Base-by-base conservation (phyloP, 2,888 invertebrate species). In the Andricus quercusramuli region DNA sequence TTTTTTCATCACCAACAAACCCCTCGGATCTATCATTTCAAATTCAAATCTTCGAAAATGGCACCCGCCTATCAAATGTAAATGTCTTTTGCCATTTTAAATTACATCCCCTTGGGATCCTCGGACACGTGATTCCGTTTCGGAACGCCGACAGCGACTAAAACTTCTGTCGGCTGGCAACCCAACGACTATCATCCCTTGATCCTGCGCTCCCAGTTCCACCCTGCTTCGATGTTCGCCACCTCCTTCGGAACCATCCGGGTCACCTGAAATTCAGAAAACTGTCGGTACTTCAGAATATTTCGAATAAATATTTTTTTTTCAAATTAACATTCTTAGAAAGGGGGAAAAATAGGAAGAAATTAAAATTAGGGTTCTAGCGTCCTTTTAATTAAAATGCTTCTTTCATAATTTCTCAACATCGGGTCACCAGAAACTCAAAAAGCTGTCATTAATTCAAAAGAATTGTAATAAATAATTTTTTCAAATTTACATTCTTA, bases 91-190 rank as follows among this genome's bases (percentile, higher is more conserved):
- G 84, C 86, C 91, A 90, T 91, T 82, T 85, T 90, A 80, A 82
- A 83, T 83, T 85, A 79, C 79, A 86, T 83, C 82, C 87, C 82
- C 78, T 82, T 79, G 79, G 80, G 82, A 79, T 83, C 79, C 81
- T 83, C 77, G 83, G 85, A 82, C 86, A 87, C 87, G 88, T 89
- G 87, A 88, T 88, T 90, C 89, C 86, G 88, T 90, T 88, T 90
- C 90, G 90, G 88, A 86, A 89, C 83, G 80, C 91, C 88, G 88
- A 88, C 88, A 89, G 89, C 87, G 86, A 91, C 91, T 91, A 85
- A 90, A 90, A 88, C 90, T 89, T 90, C 90, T 90, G 88, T 68
- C 88, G 84, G 85, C 83, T 84, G 87, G 86, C 88, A 88, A 89
- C 89, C 87, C 88, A 85, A 88, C 86, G 77, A 85, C 86, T 85